These are phyloP conservation scores for Chromis chromis DNA, from an alignment of 2,797 vertebrate species.

Conservation along the genomic window DNA sequence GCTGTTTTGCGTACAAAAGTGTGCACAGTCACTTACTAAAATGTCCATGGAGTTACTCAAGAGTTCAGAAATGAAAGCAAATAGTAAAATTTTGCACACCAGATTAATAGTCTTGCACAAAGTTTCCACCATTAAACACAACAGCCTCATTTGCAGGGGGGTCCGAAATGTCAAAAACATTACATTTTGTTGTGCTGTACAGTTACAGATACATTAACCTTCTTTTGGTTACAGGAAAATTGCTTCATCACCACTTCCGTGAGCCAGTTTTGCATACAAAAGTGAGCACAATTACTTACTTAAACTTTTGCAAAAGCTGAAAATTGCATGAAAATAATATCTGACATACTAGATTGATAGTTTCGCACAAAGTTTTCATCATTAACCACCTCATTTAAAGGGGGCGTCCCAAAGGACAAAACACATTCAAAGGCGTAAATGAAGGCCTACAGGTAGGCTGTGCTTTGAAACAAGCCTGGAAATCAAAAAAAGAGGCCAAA, in stretches of 20 bases:
- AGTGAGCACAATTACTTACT: neutral
- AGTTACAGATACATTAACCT: neutral
- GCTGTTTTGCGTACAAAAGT: no score
- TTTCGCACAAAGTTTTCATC: slow-evolving; percentile 9
- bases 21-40: neutral
- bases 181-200: neutral
- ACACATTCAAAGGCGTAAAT: neutral
- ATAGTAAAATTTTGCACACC: neutral
- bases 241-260: neutral
- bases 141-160: no score
- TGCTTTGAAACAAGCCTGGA: neutral
- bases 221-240: neutral
- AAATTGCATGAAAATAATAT: neutral
- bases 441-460: neutral
- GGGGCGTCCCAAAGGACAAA: neutral
- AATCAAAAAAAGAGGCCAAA: neutral
- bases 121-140: slow-evolving; percentile 20
- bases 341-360: neutral
- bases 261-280: no score
- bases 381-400: slow-evolving; percentile 2
- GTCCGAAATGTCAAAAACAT: no score
- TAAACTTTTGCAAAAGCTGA: neutral
- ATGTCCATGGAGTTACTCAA: neutral
- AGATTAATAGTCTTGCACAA: neutral
- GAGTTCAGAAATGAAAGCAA: neutral